Conservation (phyloP, 2,797 vertebrate genomes). For the Enteromius afrohamiltoni region DNA sequence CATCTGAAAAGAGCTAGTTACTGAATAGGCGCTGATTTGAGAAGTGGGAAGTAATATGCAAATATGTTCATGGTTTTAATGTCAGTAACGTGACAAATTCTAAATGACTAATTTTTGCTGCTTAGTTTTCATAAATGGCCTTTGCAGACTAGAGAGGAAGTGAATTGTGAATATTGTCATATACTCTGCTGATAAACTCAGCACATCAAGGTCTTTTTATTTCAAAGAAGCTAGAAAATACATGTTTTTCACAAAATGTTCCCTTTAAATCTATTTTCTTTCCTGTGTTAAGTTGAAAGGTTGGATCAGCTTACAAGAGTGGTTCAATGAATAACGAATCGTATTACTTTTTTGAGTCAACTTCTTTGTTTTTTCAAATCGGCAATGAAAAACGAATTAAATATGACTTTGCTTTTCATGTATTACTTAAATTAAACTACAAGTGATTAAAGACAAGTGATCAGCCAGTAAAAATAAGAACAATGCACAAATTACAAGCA, state of each 20-base stretch:
- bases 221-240: not conserved
- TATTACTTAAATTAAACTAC: not conserved
- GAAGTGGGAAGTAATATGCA: not conserved
- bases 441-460: not conserved
- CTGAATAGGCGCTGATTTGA: conserved; percentile 5
- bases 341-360: not conserved
- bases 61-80: conserved; percentile 4
- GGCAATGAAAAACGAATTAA: not conserved
- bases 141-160: not conserved
- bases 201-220: not conserved
- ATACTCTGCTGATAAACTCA: too few species aligned
- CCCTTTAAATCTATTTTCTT: not conserved
- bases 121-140: not conserved
- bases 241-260: not conserved
- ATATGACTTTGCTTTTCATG: not conserved
- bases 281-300: too few species aligned
- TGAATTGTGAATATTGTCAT: not conserved
- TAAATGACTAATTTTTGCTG: conserved; percentile 4
- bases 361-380: not conserved
- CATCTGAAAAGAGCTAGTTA: not conserved
- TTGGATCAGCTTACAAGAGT: not conserved
- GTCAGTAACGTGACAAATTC: not conserved
- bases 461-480: not conserved
- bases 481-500: not conserved
- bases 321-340: not conserved